A percentile compares a stretch with the other conserved stretches of the same genome.
Evolutionary conservation across 2,797 vertebrate species (phyloP).

Genomic region (Psittacula derbiana): DNA sequence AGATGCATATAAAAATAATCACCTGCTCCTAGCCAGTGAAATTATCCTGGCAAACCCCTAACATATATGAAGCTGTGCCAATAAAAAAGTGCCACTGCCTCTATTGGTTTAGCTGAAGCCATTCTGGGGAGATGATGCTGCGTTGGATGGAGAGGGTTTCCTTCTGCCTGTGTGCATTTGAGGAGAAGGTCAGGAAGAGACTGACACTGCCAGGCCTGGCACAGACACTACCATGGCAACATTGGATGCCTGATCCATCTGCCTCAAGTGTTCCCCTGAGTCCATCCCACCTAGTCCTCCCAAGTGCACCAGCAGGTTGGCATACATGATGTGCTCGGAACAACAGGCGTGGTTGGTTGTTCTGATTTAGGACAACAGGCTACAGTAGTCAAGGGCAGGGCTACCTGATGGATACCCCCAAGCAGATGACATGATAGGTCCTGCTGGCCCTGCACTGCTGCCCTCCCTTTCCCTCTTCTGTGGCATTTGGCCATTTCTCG

Average conservation of each 20-base stretch:
- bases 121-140: neutral
- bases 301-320: fast-evolving
- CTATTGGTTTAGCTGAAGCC: neutral
- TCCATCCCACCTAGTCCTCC: neutral
- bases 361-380: neutral
- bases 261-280: neutral
- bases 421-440: neutral
- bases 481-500: fast-evolving
- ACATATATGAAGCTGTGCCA: neutral
- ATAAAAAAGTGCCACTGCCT: neutral
- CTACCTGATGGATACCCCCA: neutral
- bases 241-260: fast-evolving
- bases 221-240: fast-evolving
- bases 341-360: neutral
- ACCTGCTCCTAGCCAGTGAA: neutral
- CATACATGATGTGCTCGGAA: neutral
- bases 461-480: neutral
- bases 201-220: neutral
- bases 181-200: neutral
- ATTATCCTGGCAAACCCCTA: conserved; percentile 20
- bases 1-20: conserved; percentile 38
- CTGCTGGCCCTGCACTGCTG: neutral
- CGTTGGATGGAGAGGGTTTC: neutral
- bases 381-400: neutral
- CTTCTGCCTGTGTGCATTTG: neutral